Percentiles rank a stretch among this genome's conserved stretches.
Conservation (phyloP, 2,888 invertebrate genomes). For the Allophyes oxyacanthae region DNA sequence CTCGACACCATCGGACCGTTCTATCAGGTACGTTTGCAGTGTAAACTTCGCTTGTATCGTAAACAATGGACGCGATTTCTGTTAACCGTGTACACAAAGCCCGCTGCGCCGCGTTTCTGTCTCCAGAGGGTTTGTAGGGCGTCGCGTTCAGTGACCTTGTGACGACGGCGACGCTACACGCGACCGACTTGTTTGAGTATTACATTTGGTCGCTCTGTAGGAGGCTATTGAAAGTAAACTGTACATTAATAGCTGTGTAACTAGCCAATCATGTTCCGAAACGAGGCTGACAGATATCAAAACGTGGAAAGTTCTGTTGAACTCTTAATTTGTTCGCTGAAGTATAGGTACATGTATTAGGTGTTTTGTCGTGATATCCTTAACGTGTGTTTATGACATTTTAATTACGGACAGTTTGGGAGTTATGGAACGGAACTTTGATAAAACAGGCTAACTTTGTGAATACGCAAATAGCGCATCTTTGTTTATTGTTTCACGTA, state of each 20-base stretch:
- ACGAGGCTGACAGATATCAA: constrained; percentile 6
- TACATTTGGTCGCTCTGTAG: constrained; percentile 36
- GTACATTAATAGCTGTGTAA: constrained; percentile 25
- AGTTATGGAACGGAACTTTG: constrained; percentile 8
- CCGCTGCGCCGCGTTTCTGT: constrained; percentile 51
- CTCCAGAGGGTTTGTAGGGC: constrained; percentile 63
- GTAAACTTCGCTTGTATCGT: constrained; percentile 70
- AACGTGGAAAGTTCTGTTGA: constrained; percentile 18
- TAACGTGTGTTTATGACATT: constrained; percentile 21
- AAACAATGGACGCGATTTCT: constrained; percentile 69
- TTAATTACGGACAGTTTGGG: constrained; percentile 12
- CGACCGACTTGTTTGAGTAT: constrained; percentile 28
- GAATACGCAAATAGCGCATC: constrained; percentile 1
- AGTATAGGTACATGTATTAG: not conserved
- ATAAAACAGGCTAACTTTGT: constrained; percentile 1
- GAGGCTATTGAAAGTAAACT: constrained; percentile 40
- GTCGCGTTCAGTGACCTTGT: constrained; percentile 72
- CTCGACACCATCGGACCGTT: constrained; percentile 60
- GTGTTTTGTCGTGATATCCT: not conserved
- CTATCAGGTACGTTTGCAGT: constrained; percentile 70
- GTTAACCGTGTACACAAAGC: constrained; percentile 60
- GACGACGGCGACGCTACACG: constrained; percentile 36
- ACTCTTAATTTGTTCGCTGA: constrained; percentile 24
- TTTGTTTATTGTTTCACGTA: not conserved
- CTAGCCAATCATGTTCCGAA: constrained; percentile 29